phyloP scores from a whole-genome alignment of 2,113 vertebrate species.

The Copsychus sechellarum region DNA sequence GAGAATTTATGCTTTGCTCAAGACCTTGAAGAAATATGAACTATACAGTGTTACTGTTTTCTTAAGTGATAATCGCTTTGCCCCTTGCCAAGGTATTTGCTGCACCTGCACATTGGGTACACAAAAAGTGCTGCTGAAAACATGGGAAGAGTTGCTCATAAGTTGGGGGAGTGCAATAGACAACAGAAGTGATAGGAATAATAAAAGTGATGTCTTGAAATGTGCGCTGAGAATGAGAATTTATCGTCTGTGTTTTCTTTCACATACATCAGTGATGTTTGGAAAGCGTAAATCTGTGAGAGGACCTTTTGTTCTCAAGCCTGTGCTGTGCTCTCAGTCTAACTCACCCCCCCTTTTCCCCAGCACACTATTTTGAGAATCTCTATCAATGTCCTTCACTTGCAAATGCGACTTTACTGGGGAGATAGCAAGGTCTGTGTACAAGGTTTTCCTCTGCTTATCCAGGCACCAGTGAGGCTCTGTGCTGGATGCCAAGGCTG shows the following conservation, averaged over 20 bases:
- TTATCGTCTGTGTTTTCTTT: conserved; percentile 65
- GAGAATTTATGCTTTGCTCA: conserved; percentile 81
- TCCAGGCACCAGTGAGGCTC: conserved; percentile 45
- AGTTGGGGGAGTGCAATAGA: conserved; percentile 20
- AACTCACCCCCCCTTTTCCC: background rate
- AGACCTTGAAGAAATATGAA: conserved; percentile 89
- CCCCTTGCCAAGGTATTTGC: conserved; percentile 75
- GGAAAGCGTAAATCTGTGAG: conserved; percentile 57
- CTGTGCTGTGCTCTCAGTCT: conserved; percentile 57
- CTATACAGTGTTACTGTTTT: conserved; percentile 85
- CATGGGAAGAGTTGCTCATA: background rate
- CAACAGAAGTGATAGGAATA: conserved; percentile 37
- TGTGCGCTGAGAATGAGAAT: background rate
- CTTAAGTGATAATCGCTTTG: conserved; percentile 68
- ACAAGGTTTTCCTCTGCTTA: conserved; percentile 83
- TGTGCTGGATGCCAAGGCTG: conserved; percentile 63
- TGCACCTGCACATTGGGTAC: conserved; percentile 77
- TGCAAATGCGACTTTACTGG: conserved; percentile 65
- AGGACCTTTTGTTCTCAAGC: conserved; percentile 78
- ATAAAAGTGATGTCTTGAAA: conserved; percentile 41
- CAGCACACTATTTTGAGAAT: conserved; percentile 70
- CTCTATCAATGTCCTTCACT: conserved; percentile 79
- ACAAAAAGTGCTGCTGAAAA: conserved; percentile 47
- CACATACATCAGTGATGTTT: conserved; percentile 69
- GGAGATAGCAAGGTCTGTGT: conserved; percentile 82